Evolutionary conservation across 2,888 invertebrate species (phyloP).

Genomic region (Pyrgus malvae): DNA sequence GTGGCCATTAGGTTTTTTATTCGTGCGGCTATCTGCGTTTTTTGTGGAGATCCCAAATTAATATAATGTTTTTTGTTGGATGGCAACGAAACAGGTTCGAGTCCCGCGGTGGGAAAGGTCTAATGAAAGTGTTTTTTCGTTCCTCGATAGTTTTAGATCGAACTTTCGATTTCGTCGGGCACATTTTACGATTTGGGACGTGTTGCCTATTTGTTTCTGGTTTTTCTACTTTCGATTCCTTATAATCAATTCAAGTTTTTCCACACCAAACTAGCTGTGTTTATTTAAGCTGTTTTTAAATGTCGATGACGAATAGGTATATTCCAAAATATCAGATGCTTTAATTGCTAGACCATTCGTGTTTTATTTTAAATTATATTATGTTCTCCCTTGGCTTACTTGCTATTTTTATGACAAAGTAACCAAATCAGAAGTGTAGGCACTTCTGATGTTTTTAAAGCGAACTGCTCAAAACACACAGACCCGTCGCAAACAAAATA

Average conservation of each 20-base stretch:
- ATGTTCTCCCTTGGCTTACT: no score
- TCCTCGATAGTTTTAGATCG: slow-evolving; percentile 49
- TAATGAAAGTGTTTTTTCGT: slow-evolving; percentile 75
- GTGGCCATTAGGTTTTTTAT: slow-evolving; percentile 78
- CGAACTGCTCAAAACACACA: no score
- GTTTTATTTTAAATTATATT: no score
- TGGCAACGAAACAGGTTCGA: slow-evolving; percentile 66
- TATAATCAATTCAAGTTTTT: neutral
- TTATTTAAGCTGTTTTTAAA: neutral
- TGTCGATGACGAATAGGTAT: neutral
- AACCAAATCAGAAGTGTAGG: no score
- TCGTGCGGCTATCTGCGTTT: slow-evolving; percentile 70
- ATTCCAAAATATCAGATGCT: no score
- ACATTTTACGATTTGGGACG: slow-evolving; percentile 15
- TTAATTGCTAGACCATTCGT: no score
- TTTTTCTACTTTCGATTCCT: slow-evolving; percentile 18
- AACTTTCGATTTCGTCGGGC: slow-evolving; percentile 69
- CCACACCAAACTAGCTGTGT: neutral
- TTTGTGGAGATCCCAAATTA: slow-evolving; percentile 80
- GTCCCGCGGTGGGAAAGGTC: slow-evolving; percentile 64
- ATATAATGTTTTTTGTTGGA: slow-evolving; percentile 73
- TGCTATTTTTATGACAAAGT: no score
- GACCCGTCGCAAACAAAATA: no score
- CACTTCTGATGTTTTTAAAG: no score
- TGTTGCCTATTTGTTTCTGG: slow-evolving; percentile 5